Percentiles rank a stretch among this genome's conserved stretches.
Conservation (phyloP, 2,888 invertebrate genomes). For the Ectemnius cavifrons region DNA sequence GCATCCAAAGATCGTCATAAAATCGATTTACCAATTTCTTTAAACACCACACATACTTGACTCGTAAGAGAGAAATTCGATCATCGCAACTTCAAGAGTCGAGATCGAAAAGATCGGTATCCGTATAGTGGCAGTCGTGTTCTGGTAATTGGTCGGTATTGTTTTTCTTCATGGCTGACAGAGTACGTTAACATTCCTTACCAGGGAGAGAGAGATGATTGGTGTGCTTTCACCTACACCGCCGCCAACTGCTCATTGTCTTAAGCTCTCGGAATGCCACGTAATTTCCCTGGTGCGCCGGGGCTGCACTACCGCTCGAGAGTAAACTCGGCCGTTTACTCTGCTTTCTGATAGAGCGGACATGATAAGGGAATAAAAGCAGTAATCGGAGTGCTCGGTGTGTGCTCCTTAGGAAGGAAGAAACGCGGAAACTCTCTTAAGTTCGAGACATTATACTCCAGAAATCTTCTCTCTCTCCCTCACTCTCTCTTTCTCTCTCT, state of each 20-base stretch:
- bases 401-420: too few species aligned
- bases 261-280: constrained; percentile 22
- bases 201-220: constrained; percentile 44
- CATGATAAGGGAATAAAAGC: neutral
- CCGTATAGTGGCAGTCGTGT: constrained; percentile 25
- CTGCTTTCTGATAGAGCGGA: constrained; percentile 2
- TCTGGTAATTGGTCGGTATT: constrained; percentile 55
- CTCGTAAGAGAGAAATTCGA: constrained; percentile 23
- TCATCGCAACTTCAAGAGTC: neutral
- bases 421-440: too few species aligned
- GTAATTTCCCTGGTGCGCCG: constrained; percentile 10
- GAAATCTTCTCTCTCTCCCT: too few species aligned
- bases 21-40: too few species aligned
- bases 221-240: constrained; percentile 63
- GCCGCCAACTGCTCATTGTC: constrained; percentile 53
- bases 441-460: too few species aligned
- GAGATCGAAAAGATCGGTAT: constrained; percentile 37
- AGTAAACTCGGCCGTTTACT: constrained; percentile 2
- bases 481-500: too few species aligned
- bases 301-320: neutral
- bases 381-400: too few species aligned
- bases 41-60: too few species aligned
- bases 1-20: too few species aligned
- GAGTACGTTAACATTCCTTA: constrained; percentile 56
- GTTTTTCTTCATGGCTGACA: constrained; percentile 58